Base-by-base conservation (phyloP, 2,113 vertebrate genomes). In the Leuciscus idus region DNA sequence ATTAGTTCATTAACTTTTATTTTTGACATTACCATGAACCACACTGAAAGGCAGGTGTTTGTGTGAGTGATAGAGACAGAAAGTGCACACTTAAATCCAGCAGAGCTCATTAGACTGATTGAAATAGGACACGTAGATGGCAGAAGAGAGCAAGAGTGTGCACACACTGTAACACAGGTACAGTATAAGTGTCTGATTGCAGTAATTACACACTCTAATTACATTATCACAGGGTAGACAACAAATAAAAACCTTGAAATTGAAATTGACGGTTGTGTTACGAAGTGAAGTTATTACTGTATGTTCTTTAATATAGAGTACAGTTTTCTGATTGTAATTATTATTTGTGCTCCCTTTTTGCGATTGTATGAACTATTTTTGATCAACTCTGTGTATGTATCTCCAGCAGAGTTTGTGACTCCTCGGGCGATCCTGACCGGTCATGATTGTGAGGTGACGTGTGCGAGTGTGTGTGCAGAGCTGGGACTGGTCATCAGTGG, bases 401-500 rank as follows among this genome's bases (percentile, higher is more conserved):
- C 88, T 90, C n/a, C 89, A 97, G 97, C 95, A 90, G 97, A 96
- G 91, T 97, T 97, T 68, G 96, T 96, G 88, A 96, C 95, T 59
- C 97, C 98, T 2, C 94, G 98, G 86, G 97, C 98, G 90, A 94
- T 99, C 84, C 86, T 99, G 91, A 99, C 98, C 0, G 98, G 98
- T 79, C 98, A 99, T 0, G 97, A 99, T 95, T 97, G 94, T 64
- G 98, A 98, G 92, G 95, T 99, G 91, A 98, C 97, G 0, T 99
- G 97, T 89, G 96, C 96, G 13, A 95, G 96, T 3, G 95, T 99
- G 88, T 99, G 98, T 64, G 98, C 98, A 0, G 98, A 99, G 91
- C 94, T 99, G 59, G 98, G 98, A 68, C 91, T 99, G 26, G 97
- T 99, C 88, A 95, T 99, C 91, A 99, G 98, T 19, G 98, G 98